Evolutionary conservation across 2,888 invertebrate species (phyloP).

Genomic region (Leptinotarsa rubiginosa): DNA sequence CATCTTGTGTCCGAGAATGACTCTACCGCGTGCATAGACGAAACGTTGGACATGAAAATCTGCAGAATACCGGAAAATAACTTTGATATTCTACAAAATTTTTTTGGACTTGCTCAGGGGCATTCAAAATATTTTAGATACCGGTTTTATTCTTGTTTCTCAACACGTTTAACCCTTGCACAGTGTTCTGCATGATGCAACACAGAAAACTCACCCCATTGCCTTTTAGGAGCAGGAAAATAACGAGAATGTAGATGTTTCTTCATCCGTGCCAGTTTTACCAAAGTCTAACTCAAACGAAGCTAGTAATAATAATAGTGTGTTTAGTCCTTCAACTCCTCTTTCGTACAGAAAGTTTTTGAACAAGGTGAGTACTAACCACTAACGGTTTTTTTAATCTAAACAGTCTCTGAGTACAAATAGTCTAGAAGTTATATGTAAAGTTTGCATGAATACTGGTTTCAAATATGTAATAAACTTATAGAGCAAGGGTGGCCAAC

Average conservation of each 20-base stretch:
- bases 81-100: no score
- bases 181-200: slow-evolving; percentile 50
- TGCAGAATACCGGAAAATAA: no score
- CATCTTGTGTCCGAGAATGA: not conserved
- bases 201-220: slow-evolving; percentile 35
- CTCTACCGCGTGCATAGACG: no score
- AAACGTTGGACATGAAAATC: no score
- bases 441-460: no score
- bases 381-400: not conserved
- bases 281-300: slow-evolving; percentile 49
- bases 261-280: slow-evolving; percentile 53
- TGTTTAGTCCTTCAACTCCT: slow-evolving; percentile 56
- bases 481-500: no score
- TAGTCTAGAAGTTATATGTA: no score
- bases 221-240: slow-evolving; percentile 52
- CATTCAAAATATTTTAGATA: not conserved
- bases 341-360: slow-evolving; percentile 59
- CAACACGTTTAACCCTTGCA: slow-evolving; percentile 36
- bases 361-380: slow-evolving; percentile 54
- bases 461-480: no score
- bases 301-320: slow-evolving; percentile 51
- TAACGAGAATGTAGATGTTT: slow-evolving; percentile 49
- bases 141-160: slow-evolving; percentile 23
- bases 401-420: no score
- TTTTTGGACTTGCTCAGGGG: no score